Conservation (phyloP, 2,797 vertebrate genomes). For the Xerus rutilus region DNA sequence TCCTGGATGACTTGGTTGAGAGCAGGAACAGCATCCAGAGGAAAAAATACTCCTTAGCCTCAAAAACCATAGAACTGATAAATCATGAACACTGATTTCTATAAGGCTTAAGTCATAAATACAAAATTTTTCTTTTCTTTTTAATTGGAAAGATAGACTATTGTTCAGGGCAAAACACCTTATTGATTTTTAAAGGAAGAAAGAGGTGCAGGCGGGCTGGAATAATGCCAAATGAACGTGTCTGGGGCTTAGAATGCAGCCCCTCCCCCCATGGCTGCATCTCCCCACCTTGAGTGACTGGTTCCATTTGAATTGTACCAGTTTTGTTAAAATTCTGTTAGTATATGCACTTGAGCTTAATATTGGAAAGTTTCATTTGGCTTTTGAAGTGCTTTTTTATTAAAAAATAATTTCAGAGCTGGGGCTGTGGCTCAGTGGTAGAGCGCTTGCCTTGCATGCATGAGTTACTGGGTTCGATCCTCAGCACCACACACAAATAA, state of each 20-base stretch:
- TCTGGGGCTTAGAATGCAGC: background rate
- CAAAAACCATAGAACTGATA: background rate
- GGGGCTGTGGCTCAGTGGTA: too few relatives aligned
- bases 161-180: background rate
- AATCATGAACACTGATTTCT: background rate
- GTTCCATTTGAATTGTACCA: background rate
- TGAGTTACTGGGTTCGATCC: too few relatives aligned
- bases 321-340: background rate
- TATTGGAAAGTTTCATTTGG: background rate
- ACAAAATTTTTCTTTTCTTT: background rate
- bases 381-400: conserved; percentile 47
- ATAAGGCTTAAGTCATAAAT: background rate
- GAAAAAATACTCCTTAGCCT: background rate
- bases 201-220: background rate
- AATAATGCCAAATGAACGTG: background rate
- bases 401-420: too few relatives aligned
- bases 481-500: too few relatives aligned
- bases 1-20: background rate
- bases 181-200: background rate
- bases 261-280: background rate
- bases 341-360: background rate
- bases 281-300: background rate
- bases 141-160: background rate
- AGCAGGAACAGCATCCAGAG: background rate
- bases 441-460: too few relatives aligned